Conservation (phyloP, 2,888 invertebrate species). For the Clunio marinus region DNA sequence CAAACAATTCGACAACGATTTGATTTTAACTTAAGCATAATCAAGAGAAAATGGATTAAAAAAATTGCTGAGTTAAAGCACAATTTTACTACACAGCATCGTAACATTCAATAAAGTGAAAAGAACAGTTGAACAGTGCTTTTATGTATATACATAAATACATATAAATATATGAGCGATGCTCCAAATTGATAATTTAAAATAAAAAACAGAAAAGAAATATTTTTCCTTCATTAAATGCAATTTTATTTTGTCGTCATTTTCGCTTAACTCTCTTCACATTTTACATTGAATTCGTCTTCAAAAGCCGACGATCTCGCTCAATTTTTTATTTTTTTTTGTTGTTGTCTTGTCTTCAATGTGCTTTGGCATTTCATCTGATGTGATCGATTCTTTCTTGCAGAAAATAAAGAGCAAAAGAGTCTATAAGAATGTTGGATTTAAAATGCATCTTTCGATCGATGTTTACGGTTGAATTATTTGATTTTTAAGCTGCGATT, state of each 20-base stretch:
- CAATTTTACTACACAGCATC: no score
- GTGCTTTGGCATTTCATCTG: slow-evolving; percentile 3
- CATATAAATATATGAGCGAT: no score
- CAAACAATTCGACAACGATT: no score
- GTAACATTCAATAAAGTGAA: no score
- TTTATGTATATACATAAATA: no score
- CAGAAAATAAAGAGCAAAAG: background rate
- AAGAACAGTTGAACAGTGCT: no score
- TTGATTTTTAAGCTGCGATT: slow-evolving; percentile 26
- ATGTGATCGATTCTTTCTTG: slow-evolving; percentile 23
- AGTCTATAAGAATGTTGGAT: slow-evolving; percentile 18
- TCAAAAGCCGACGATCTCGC: background rate
- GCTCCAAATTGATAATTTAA: slow-evolving; percentile 37
- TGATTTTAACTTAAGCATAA: no score
- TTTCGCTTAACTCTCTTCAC: slow-evolving; percentile 23
- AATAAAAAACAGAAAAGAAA: background rate
- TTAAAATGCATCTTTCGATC: slow-evolving; percentile 23
- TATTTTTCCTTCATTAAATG: slow-evolving; percentile 31
- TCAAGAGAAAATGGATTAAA: no score
- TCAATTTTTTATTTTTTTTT: no score
- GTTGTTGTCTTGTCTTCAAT: no score
- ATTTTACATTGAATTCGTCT: background rate
- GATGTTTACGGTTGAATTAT: slow-evolving; percentile 36
- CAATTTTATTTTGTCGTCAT: slow-evolving; percentile 38
- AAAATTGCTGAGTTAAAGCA: no score